Evolutionary conservation across 2,888 invertebrate species (phyloP).

Genomic region (Tineola bisselliella): DNA sequence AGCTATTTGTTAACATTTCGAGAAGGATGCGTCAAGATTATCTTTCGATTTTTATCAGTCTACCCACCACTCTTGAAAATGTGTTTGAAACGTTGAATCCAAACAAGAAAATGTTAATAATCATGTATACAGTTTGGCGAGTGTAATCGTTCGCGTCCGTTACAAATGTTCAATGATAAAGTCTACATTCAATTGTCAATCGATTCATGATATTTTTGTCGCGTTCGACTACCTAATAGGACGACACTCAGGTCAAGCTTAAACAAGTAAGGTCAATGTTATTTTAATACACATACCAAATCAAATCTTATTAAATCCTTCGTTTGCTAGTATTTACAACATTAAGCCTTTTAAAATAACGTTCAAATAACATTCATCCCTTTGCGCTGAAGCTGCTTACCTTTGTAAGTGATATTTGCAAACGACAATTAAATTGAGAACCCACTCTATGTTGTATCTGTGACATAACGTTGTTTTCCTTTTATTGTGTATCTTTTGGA

Average conservation of each 20-base stretch:
- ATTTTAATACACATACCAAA: conserved; percentile 22
- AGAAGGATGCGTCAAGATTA: no score
- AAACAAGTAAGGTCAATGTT: conserved; percentile 33
- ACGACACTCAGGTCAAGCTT: conserved; percentile 26
- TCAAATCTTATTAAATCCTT: conserved; percentile 1
- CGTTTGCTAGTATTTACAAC: conserved; percentile 1
- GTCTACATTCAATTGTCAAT: conserved; percentile 22
- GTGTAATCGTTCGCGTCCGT: conserved; percentile 41
- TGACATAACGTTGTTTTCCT: neutral
- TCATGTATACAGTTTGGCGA: neutral
- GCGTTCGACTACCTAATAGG: neutral
- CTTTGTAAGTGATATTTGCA: neutral
- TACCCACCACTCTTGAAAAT: no score
- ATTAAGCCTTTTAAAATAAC: neutral
- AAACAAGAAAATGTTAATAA: neutral
- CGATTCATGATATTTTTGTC: neutral
- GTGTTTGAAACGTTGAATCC: neutral
- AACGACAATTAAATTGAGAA: neutral
- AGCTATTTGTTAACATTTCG: no score
- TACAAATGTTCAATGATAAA: conserved; percentile 47
- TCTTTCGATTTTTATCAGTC: no score
- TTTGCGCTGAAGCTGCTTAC: neutral
- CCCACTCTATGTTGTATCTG: neutral
- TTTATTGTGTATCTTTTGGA: neutral
- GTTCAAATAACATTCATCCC: neutral